Evolutionary conservation across 2,888 invertebrate genomes (phyloP), one percentile per base, ranked within the genome.

Genomic region (Gastracanthus pulcherrimus): DNA sequence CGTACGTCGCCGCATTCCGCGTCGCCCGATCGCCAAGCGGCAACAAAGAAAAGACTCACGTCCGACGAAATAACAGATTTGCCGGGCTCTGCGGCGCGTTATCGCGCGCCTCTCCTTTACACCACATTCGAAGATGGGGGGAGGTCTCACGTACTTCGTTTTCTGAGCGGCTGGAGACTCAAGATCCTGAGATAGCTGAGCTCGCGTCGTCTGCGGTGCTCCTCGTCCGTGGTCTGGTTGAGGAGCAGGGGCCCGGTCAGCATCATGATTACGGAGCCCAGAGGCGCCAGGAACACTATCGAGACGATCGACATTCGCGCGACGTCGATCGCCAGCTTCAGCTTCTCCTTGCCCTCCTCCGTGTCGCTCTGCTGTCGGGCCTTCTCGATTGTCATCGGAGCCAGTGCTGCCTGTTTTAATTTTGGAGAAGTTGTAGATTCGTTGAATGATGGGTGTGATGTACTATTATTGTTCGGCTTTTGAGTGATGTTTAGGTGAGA

Each of bases 321-420:
- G 13, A 90, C 62, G 76, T 90, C 90, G 29, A 85, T 77, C 7
- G 90, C 90, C 11, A 88, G 55, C 41, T 87, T 84, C 13, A 89
- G 81, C 48, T 85, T 85, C 45, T 3, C 45, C 45, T 45, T 3
- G n/a, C n/a, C n/a, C 48, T 51, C 51, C 51, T 84, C 85, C 11
- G 84, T 75, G 6, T 85, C 66, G 6, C 86, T 80, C 4, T 77
- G 80, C n/a, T 75, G 80, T n/a, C 81, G 60, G 1, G 89, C 88
- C 1, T 85, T 87, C 70, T 88, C 94, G 89, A 81, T 90, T 9
- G 94, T 94, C 84, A 94, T 93, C 23, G 95, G 94, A 23, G 94
- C 95, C 72, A 95, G 89, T 3, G 95, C 94, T 76, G 95, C 95
- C 95, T 95, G 85, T 16, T 19, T 38, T n/a, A n/a, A 64, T 58